Base-by-base conservation (phyloP, 1,140 invertebrate genomes). In the Drosophila jambulina region DNA sequence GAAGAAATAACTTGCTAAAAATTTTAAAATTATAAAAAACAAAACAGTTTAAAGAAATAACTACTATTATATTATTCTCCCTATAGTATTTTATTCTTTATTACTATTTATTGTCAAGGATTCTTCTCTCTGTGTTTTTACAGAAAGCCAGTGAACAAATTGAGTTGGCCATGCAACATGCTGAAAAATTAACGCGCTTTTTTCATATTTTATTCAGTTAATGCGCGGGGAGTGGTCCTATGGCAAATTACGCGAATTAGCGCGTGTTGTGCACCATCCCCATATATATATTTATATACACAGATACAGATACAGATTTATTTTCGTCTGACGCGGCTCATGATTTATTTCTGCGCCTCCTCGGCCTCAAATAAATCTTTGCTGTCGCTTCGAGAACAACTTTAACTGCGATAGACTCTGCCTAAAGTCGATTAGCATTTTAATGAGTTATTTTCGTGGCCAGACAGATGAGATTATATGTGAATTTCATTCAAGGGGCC, bases 101-200 rank as follows among this genome's bases (percentile, higher is more conserved):
- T 3, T 13, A 13, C 21, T 2, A 9, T 17, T 48, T n/a, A 12
- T 19, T 2, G 3, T 1, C n/a, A 40, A 29, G 5, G 12, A 38
- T 21, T 59, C 7, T 21, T 42, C 17, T 23, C 15, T 8, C 12
- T 32, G 63, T 57, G 40, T 51, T 54, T 56, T 63, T 23, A 67
- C 45, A 15, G 21, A 38, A 36, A 63, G 23, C 48, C 38, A 45
- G 23, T 8, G 23, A 42, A 70, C 67, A 68, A 70, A 68, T 70
- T 56, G 67, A 53, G 43, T 71, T 78, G 69, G 48, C 42, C 78
- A 79, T 76, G 75, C 53, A 62, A 74, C 78, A 78, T 78, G 69
- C 65, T 85, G 74, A 86, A 86, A 86, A 82, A 86, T 86, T 75
- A 79, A 86, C 82, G 75, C 78, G 82, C 81, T 86, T 86, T 82